phyloP scores from a whole-genome alignment of 2,888 invertebrate species.

The Andrena camellia region DNA sequence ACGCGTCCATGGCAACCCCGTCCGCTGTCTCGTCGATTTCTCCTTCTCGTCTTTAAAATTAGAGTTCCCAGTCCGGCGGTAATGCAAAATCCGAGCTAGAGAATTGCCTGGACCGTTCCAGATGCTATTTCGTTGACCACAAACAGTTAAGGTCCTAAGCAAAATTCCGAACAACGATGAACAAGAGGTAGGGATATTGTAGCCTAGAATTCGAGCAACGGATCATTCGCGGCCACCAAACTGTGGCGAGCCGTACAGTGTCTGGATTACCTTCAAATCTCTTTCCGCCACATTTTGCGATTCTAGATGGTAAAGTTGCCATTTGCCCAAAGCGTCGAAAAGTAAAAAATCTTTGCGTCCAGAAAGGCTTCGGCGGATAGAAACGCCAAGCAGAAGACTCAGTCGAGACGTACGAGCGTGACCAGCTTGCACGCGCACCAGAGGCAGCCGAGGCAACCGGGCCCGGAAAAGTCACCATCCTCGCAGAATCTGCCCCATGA shows the following conservation, averaged over 20 bases:
- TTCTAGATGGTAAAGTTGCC: background rate
- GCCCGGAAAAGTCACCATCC: slow-evolving; percentile 37
- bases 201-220: background rate
- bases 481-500: slow-evolving; percentile 12
- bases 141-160: background rate
- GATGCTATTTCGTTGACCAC: slow-evolving; percentile 42
- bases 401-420: slow-evolving; percentile 48
- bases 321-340: background rate
- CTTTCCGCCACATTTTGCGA: background rate
- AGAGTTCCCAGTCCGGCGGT: slow-evolving; percentile 40
- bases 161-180: slow-evolving; percentile 60
- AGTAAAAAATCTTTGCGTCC: background rate
- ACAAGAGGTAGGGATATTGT: slow-evolving; percentile 53
- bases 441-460: background rate
- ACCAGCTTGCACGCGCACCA: slow-evolving; percentile 39
- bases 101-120: slow-evolving; percentile 34
- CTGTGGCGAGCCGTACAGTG: too few species aligned
- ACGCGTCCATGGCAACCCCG: slow-evolving; percentile 64
- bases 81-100: slow-evolving; percentile 58
- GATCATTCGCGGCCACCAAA: background rate
- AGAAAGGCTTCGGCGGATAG: slow-evolving; percentile 62
- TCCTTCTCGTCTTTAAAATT: slow-evolving; percentile 29
- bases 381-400: slow-evolving; percentile 35
- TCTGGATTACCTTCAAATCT: background rate
- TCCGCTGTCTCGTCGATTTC: slow-evolving; percentile 34